Conservation (phyloP, 2,888 invertebrate genomes). For the Melieria crassipennis region DNA sequence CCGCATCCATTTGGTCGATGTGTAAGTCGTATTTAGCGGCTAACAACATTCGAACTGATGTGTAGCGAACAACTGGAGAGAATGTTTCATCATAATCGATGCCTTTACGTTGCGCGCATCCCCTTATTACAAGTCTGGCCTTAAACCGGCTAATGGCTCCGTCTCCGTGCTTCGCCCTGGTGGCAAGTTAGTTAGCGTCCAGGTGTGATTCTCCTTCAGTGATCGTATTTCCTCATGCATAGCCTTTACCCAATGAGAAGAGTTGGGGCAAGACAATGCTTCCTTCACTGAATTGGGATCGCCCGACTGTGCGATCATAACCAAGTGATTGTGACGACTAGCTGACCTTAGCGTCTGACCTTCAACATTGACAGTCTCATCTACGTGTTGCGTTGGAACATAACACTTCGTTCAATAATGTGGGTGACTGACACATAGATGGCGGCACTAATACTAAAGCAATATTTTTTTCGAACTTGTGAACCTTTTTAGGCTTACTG, state of each 20-base stretch:
- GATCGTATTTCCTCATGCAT: constrained; percentile 2
- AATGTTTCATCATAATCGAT: background rate
- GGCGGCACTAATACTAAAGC: too few species aligned
- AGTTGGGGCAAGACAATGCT: constrained; percentile 3
- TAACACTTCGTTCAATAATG: too few species aligned
- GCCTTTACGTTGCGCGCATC: constrained; percentile 19
- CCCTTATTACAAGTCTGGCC: constrained; percentile 20
- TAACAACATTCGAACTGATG: constrained; percentile 3
- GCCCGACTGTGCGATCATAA: too few species aligned
- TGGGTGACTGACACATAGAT: too few species aligned
- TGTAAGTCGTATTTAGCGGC: constrained; percentile 3
- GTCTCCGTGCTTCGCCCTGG: constrained; percentile 2
- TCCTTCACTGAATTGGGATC: background rate
- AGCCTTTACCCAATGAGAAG: constrained; percentile 7
- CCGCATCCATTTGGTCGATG: constrained; percentile 12
- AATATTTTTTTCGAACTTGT: too few species aligned
- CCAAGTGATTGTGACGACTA: too few species aligned
- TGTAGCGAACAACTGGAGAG: background rate
- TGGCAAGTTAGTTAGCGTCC: background rate
- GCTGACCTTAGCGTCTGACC: too few species aligned
- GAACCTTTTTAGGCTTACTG: too few species aligned
- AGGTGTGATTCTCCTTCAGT: constrained; percentile 6
- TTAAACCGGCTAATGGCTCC: constrained; percentile 20
- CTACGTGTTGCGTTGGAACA: too few species aligned
- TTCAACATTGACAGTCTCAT: too few species aligned